Evolutionary conservation across 2,113 vertebrate species (phyloP).

Genomic region (Tachycineta bicolor): DNA sequence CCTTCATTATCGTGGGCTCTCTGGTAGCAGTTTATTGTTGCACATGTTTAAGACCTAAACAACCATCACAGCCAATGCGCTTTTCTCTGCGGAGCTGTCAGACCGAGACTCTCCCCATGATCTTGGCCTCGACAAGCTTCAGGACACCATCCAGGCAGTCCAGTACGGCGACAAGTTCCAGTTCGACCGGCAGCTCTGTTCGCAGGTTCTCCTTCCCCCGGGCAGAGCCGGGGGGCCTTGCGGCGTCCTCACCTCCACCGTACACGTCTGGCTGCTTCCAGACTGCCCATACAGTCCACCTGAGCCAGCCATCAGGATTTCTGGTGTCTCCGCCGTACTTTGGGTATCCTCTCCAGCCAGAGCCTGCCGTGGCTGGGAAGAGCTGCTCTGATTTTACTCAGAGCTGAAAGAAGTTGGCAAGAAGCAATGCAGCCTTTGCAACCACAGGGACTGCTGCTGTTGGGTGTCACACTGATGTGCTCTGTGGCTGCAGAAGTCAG

Average conservation of each 20-base stretch:
- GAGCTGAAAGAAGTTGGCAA: conserved; percentile 74
- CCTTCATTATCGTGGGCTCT: conserved; percentile 93
- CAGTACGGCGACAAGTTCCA: conserved; percentile 92
- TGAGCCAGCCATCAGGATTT: conserved; percentile 80
- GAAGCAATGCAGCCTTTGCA: accelerated
- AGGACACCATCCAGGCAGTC: conserved; percentile 91
- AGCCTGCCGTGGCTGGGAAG: conserved; percentile 82
- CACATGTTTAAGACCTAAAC: conserved; percentile 94
- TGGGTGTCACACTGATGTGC: background rate
- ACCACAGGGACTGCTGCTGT: background rate
- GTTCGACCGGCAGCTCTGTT: conserved; percentile 84
- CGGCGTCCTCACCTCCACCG: conserved; percentile 82
- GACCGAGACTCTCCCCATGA: conserved; percentile 97
- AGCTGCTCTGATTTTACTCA: conserved; percentile 88
- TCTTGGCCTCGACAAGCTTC: conserved; percentile 84
- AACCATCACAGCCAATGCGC: conserved; percentile 88
- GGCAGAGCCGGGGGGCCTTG: conserved; percentile 78
- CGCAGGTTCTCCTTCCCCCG: conserved; percentile 87
- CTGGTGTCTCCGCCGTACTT: conserved; percentile 90
- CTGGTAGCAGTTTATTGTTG: conserved; percentile 96
- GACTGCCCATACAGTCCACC: conserved; percentile 72
- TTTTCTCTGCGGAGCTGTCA: conserved; percentile 93
- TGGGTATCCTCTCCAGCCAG: conserved; percentile 85
- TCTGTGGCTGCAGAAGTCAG: background rate
- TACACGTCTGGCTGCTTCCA: conserved; percentile 81